Base-by-base conservation (phyloP, 2,797 vertebrate genomes). In the Hypotaenidia okinawae region DNA sequence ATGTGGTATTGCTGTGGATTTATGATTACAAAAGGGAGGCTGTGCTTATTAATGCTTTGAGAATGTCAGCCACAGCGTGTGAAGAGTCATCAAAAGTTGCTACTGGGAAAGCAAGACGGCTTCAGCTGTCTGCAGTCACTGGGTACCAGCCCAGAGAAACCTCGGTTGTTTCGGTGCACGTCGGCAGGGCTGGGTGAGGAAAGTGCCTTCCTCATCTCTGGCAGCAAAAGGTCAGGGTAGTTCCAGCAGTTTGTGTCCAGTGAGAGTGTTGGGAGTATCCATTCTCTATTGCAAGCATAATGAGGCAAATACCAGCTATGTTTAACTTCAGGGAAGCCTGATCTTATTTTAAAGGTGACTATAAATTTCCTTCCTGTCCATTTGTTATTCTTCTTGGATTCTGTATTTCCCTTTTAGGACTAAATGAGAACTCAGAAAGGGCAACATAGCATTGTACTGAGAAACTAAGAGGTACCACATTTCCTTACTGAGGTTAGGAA, bases 91-190 rank as follows among this genome's bases (percentile, higher is more conserved):
- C 8, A 7, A 19, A 30, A 9, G n/a, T 32, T 78, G 32, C 17
- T 15, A 7, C 0, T 2, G 59, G 32, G 39, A 67, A 25, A 37
- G 55, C 84, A 37, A 11, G 4, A 2, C 1, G 0, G 72, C 72
- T 58, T 13, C 55, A 64, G 66, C 66, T 67, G 77, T 13, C 67
- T 85, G 62, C 10, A 0, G 59, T 10, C n/a, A 2, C 41, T 47
- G 67, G 23, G 73, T 2, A 3, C 9, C 5, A 52, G 10, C 8
- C 30, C 3, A 0, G 47, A 62, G 75, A 51, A 73, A 16, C 32
- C 1, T 1, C 7, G 5, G 4, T 28, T 18, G 22, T 18, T 16
- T 16, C 1, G 1, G 19, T 41, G 69, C 58, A 24, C n/a, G 9
- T 24, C 22, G 51, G 45, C 2, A 0, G 14, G 18, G 43, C 33